These are phyloP conservation scores for Thaumatotibia leucotreta DNA, from an alignment of 1,140 invertebrate species.

Conservation along the genomic window DNA sequence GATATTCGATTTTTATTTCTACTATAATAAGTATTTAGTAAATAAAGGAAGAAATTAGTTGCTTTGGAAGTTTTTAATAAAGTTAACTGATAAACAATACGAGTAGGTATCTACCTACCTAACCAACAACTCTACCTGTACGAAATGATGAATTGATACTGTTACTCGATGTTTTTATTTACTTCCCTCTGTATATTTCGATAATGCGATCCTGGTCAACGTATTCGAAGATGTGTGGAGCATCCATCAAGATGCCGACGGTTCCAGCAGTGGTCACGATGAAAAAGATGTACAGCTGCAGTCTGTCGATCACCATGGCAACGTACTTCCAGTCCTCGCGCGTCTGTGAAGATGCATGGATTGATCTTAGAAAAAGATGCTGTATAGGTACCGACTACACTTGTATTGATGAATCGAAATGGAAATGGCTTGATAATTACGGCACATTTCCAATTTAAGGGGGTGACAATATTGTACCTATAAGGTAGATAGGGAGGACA, in stretches of 20 bases:
- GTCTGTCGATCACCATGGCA: conserved; percentile 98
- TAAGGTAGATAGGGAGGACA: no score
- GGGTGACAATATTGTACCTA: no score
- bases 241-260: conserved; percentile 98
- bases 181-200: conserved; percentile 95
- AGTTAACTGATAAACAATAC: no score
- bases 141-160: background rate
- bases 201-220: conserved; percentile 98
- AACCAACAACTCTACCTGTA: background rate
- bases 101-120: no score
- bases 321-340: conserved; percentile 99
- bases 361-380: background rate
- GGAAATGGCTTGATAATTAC: no score
- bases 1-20: no score
- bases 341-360: conserved; percentile 79
- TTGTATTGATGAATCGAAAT: no score
- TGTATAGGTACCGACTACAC: no score
- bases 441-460: no score
- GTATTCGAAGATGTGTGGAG: conserved; percentile 99
- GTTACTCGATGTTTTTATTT: conserved; percentile 54
- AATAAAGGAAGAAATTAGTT: background rate
- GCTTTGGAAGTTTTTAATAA: background rate
- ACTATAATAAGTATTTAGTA: background rate
- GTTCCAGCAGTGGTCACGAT: conserved; percentile 97
- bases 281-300: conserved; percentile 98